Percentiles rank a stretch among this genome's conserved stretches.
phyloP scores from a whole-genome alignment of 2,797 vertebrate species.

The Amblyopsis hoosieri region DNA sequence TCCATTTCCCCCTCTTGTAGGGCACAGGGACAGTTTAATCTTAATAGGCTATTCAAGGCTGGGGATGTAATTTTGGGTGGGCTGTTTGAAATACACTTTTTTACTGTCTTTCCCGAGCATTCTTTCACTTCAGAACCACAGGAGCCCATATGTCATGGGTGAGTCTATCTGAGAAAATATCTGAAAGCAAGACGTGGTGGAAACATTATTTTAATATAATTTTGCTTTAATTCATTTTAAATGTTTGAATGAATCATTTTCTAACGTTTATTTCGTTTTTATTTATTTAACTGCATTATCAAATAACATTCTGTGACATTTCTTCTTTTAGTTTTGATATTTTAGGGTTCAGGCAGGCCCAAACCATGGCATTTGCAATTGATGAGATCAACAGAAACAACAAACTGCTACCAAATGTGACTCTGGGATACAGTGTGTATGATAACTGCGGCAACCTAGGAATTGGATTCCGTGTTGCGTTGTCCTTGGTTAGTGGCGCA shows the following conservation, averaged over 20 bases:
- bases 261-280: too few species aligned
- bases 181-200: neutral
- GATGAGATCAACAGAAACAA: slow-evolving; percentile 74
- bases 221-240: too few species aligned
- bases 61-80: slow-evolving; percentile 73
- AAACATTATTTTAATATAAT: too few species aligned
- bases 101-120: slow-evolving; percentile 61
- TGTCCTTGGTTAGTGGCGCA: slow-evolving; percentile 55
- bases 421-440: slow-evolving; percentile 75
- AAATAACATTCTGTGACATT: neutral
- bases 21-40: slow-evolving; percentile 31
- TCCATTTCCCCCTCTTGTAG: slow-evolving; percentile 33
- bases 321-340: slow-evolving; percentile 41
- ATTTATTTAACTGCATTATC: too few species aligned
- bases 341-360: slow-evolving; percentile 61
- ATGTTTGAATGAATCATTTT: too few species aligned
- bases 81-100: slow-evolving; percentile 69
- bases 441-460: slow-evolving; percentile 73
- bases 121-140: slow-evolving; percentile 66
- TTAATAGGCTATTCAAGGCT: slow-evolving; percentile 50
- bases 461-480: slow-evolving; percentile 67
- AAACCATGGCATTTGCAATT: slow-evolving; percentile 73
- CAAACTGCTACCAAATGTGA: slow-evolving; percentile 69
- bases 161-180: slow-evolving; percentile 13
- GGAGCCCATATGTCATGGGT: slow-evolving; percentile 51